Evolutionary conservation across 2,888 invertebrate species (phyloP).

Genomic region (Chymomyza procnemis): DNA sequence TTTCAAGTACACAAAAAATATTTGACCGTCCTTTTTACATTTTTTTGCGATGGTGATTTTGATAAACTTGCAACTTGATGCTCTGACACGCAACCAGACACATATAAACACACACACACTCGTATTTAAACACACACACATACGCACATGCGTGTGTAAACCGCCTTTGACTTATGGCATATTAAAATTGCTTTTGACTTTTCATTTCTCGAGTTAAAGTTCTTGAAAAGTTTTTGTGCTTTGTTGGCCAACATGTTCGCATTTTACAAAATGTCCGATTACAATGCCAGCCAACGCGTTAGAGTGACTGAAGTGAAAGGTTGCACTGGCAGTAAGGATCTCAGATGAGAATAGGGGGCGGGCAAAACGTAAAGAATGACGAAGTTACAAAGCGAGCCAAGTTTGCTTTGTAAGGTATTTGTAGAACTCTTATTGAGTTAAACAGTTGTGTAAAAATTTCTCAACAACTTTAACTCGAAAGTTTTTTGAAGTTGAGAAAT

Average conservation of each 20-base stretch:
- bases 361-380: not conserved
- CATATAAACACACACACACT: not conserved
- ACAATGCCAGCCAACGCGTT: slow-evolving; percentile 46
- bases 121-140: not conserved
- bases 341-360: not conserved
- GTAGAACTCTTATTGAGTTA: slow-evolving; percentile 67
- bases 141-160: not conserved
- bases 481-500: slow-evolving; percentile 26
- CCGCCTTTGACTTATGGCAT: slow-evolving; percentile 59
- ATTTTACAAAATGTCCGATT: slow-evolving; percentile 48
- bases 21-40: not conserved
- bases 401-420: slow-evolving; percentile 65
- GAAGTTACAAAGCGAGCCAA: slow-evolving; percentile 14
- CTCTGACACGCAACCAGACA: not conserved
- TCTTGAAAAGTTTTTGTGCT: slow-evolving; percentile 35
- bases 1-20: not conserved
- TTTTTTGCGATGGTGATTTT: not conserved
- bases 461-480: slow-evolving; percentile 23
- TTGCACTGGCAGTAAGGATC: slow-evolving; percentile 31
- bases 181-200: slow-evolving; percentile 52
- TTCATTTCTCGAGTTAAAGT: not conserved
- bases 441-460: slow-evolving; percentile 50
- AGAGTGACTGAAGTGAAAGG: not conserved
- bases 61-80: not conserved
- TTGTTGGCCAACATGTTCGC: slow-evolving; percentile 24